Evolutionary conservation across 2,888 invertebrate species (phyloP), one percentile per base, ranked within the genome.

Genomic region (Hermaeophaga mercurialis): DNA sequence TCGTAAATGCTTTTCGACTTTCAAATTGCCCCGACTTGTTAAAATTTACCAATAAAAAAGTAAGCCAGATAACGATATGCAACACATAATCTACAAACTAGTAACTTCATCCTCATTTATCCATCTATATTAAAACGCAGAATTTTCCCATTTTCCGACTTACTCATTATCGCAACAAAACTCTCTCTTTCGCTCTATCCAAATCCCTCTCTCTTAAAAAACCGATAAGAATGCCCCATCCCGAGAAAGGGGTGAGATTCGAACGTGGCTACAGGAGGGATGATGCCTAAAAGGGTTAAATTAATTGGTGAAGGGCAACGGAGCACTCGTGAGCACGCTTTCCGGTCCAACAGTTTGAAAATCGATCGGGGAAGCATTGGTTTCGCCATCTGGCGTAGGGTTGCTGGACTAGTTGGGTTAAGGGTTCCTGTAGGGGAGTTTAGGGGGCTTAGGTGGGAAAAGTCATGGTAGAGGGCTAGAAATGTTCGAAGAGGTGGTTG

Each of bases 241-340:
- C 14, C 26, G 24, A 18, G 11, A 41, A 43, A 24, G 43, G 43
- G 24, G 11, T 19, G 39, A 39, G 22, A 39, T 39, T 41, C 39
- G 50, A 34, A 43, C 26, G 24, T 43, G 22, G 31, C 33, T 50
- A 41, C 22, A 28, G 22, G 41, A 52, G 52, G 52, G 50, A n/a
- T 34, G 52, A n/a, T n/a, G n/a, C n/a, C 24, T 17, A 34, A 52
- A 52, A 52, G 52, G 52, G 52, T 52, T 43, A 44, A 24, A 52
- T 34, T 43, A 33, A 22, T 44, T 44, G 15, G 22, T 14, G 26
- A 52, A 34, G 44, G 52, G 52, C 43, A 52, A 52, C 43, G 24
- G 15, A 9, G 43, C n/a, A 34, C 18, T 17, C 15, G 14, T 7
- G 28, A 38, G 26, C 33, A 17, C 36, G 36, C 36, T 36, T 36